phyloP scores from a whole-genome alignment of 2,797 vertebrate species.

The Coregonus sp. region DNA sequence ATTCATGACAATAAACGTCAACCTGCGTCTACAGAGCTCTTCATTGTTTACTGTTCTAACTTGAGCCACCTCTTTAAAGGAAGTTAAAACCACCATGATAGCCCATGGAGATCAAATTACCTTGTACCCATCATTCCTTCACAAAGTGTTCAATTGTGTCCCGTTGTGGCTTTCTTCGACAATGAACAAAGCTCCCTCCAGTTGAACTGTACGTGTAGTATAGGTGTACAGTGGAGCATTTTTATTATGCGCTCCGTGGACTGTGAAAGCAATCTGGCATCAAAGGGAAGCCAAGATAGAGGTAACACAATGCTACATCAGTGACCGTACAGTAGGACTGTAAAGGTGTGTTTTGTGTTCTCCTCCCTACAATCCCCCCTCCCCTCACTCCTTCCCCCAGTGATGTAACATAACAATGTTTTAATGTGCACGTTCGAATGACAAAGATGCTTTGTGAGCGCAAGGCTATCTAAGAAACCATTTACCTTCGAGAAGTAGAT shows the following conservation, averaged over 20 bases:
- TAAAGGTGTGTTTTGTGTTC: conserved; percentile 20
- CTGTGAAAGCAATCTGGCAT: conserved; percentile 61
- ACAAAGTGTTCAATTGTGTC: conserved; percentile 59
- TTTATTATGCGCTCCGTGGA: conserved; percentile 46
- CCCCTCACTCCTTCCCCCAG: neutral
- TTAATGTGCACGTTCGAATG: conserved; percentile 18
- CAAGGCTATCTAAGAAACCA: conserved; percentile 14
- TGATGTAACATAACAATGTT: conserved; percentile 44
- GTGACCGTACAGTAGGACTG: conserved; percentile 1
- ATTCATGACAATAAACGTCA: too few relatives aligned
- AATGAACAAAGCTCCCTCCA: conserved; percentile 54
- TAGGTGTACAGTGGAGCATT: conserved; percentile 52
- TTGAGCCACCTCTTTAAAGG: conserved; percentile 38
- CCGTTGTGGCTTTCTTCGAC: conserved; percentile 32
- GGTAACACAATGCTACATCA: conserved; percentile 57
- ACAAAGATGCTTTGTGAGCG: conserved; percentile 28
- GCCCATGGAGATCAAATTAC: conserved; percentile 56
- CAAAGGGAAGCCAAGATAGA: conserved; percentile 46
- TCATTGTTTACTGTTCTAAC: conserved; percentile 65
- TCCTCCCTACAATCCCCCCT: neutral
- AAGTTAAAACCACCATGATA: conserved; percentile 55
- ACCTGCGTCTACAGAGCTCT: conserved; percentile 60
- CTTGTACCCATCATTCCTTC: conserved; percentile 61
- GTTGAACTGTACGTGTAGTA: conserved; percentile 48
- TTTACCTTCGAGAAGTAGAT: conserved; percentile 29